Base-by-base conservation (phyloP, 1,140 invertebrate genomes). In the Stegodyphus dumicola region DNA sequence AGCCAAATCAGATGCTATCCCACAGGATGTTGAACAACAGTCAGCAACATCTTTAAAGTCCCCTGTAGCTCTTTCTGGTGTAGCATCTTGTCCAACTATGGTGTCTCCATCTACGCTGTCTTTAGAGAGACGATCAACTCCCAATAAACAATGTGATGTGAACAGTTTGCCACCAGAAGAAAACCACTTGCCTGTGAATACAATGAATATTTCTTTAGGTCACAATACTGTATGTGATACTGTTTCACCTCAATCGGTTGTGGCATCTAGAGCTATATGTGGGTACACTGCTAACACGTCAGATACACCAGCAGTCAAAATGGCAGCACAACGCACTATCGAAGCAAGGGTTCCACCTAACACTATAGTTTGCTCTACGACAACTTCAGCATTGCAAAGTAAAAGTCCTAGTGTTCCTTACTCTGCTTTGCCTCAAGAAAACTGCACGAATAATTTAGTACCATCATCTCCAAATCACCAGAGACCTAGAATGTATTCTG, bases 191-290 rank as follows among this genome's bases (percentile, higher is more conserved):
- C 75, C 75, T n/a, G 75, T 70, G 17, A 77, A 77, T 17, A 64
- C 84, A 48, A 70, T 77, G 33, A 77, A 67, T 60, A 67, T 85
- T 6, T 65, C 76, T 49, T 33, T 73, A 48, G 71, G 49, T 66
- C 71, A 69, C 56, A 76, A 49, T 60, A 86, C 75, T 6, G 49
- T 77, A 17, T 86, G 84, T 86, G 84, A 86, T 73, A 86, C 53
- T 51, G 53, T 73, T 18, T 53, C 75, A 2, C 69, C 53, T 13
- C 81, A 85, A 7, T 76, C 81, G 0, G 13, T 70, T 67, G 66
- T 69, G 17, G 73, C 56, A 9, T 60, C 73, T 54, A 76, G 81
- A 48, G 67, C 75, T 6, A n/a, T 77, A 5, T 64, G 84, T 54
- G 56, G 48, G 7, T 86, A 65, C 69, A 77, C 71, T 48, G 9